phyloP scores from a whole-genome alignment of 2,797 vertebrate species.

The Centropyge bicolor region DNA sequence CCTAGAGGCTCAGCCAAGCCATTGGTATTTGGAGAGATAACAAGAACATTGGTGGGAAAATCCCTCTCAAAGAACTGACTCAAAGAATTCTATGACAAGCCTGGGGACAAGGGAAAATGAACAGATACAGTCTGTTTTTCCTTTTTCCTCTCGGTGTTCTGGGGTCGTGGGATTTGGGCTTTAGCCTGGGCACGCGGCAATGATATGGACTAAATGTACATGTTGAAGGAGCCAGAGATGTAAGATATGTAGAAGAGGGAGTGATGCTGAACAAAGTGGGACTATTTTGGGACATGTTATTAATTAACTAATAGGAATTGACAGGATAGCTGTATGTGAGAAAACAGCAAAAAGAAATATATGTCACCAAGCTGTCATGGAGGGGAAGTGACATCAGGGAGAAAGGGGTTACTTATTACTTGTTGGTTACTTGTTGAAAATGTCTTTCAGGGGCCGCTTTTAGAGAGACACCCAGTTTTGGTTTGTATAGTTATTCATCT shows the following conservation, averaged over 20 bases:
- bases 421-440: neutral
- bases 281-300: slow-evolving; percentile 19
- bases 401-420: neutral
- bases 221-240: neutral
- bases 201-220: slow-evolving; percentile 15
- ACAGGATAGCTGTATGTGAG: neutral
- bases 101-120: slow-evolving; percentile 16
- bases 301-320: neutral
- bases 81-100: slow-evolving; percentile 8
- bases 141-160: slow-evolving; percentile 20
- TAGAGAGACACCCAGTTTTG: neutral
- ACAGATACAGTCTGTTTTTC: slow-evolving; percentile 12
- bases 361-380: neutral
- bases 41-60: neutral
- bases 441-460: neutral
- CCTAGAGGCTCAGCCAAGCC: slow-evolving; percentile 79
- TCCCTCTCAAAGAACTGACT: slow-evolving; percentile 38
- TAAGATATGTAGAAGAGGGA: slow-evolving; percentile 17
- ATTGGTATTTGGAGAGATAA: neutral
- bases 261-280: slow-evolving; percentile 2
- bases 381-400: slow-evolving; percentile 4
- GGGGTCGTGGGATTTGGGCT: neutral
- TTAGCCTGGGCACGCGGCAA: slow-evolving; percentile 15
- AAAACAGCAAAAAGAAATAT: neutral
- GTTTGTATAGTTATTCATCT: slow-evolving; percentile 21